Evolutionary conservation across 2,888 invertebrate genomes (phyloP).

Genomic region (Loripinus fragilis): DNA sequence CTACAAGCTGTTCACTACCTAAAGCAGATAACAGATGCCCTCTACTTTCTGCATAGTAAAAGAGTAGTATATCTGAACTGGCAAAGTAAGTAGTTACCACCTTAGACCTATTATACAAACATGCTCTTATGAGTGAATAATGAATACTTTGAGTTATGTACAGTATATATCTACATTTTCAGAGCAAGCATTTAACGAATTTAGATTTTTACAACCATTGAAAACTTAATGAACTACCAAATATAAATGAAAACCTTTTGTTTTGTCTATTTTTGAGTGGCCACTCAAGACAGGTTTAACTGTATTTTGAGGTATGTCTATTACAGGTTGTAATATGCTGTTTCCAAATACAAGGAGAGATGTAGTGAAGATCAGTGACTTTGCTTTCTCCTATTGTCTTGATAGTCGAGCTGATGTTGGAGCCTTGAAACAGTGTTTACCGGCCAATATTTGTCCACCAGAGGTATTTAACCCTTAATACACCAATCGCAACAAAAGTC

Average conservation of each 20-base stretch:
- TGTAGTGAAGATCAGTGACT: slow-evolving; percentile 35
- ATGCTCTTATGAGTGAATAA: no score
- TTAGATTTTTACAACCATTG: no score
- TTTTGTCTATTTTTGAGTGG: not conserved
- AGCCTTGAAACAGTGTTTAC: slow-evolving; percentile 41
- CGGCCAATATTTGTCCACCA: slow-evolving; percentile 46
- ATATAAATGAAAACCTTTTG: no score
- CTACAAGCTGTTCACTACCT: slow-evolving; percentile 31
- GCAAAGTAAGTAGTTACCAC: slow-evolving; percentile 37
- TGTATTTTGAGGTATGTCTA: no score
- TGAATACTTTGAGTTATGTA: no score
- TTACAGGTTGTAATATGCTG: slow-evolving; percentile 42
- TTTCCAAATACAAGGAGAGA: slow-evolving; percentile 24
- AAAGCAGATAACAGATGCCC: slow-evolving; percentile 39
- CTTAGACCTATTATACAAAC: no score
- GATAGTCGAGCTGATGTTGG: slow-evolving; percentile 29
- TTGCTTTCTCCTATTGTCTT: slow-evolving; percentile 35
- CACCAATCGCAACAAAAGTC: no score
- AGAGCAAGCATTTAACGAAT: no score
- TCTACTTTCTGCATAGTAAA: slow-evolving; percentile 26
- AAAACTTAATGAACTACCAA: no score
- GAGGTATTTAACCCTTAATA: slow-evolving; percentile 34
- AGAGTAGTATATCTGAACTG: slow-evolving; percentile 34
- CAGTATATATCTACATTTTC: no score
- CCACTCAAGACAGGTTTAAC: no score